Evolutionary conservation across 2,888 invertebrate genomes (phyloP), one percentile per base, ranked within the genome.

Genomic region (Arge pagana): DNA sequence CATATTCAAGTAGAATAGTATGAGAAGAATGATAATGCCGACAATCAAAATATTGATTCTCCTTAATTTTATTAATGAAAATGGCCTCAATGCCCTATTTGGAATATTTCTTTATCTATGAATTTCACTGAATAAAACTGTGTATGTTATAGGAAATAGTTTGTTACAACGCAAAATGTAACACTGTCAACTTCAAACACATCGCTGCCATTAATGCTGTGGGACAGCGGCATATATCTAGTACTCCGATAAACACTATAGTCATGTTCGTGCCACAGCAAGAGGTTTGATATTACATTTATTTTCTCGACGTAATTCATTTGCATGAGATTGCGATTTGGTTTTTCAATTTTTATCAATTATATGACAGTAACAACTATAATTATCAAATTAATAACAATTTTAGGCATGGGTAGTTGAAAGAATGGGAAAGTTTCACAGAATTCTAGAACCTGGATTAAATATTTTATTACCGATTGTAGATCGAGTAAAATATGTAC

Each of bases 251-350:
- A 36, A 99, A 99, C 79, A 96, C 96, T 5, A 80, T 93, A 56
- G 80, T 99, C 51, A 88, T 97, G 87, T 99, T 99, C 82, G 99
- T 99, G 16, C 99, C 99, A 3, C 98, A 99, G 77, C 99, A 99
- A 83, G 97, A 99, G 85, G 95, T 90, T 78, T 67, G 68, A 59
- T 18, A 18, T 24, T 37, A 10, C 37, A 4, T 13, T 28, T 41
- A 24, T 41, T 23, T 23, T 23, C 56, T 41, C 37, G 11, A 24
- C 4, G 35, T 30, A 8, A 37, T 58, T 31, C 42, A 41, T 5
- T 21, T 40, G 24, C 7, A 23, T 31, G 42, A 16, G 23, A 30
- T 24, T 43, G 33, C 26, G 53, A 2, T 3, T 19, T 49, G 41
- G 26, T 23, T 7, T 19, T 10, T 31, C 10, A 51, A n/a, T 35